Base-by-base conservation (phyloP, 2,113 vertebrate species). In the Eptatretus burgeri region DNA sequence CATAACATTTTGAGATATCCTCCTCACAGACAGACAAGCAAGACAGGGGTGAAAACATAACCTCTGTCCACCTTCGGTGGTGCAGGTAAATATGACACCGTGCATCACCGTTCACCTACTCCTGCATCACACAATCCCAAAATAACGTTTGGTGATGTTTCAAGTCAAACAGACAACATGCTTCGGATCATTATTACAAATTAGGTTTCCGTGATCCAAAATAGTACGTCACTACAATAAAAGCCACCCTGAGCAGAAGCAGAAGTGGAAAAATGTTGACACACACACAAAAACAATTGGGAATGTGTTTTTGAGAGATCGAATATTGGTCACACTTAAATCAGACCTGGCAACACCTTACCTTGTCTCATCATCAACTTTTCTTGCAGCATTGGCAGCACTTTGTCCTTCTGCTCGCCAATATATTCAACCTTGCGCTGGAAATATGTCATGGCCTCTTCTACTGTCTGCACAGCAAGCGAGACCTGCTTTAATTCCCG, bases 401-500 rank as follows among this genome's bases (percentile, higher is more conserved):
- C 83, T 69, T 89, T 91, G 71, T 93, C 85, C 69, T 88, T 93
- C 71, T 93, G 84, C 70, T 86, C 88, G 5, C 83, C 88, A 50
- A 91, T 78, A 64, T 89, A 91, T 62, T 91, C 85, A 63, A 91
- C 80, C 72, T 88, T 93, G 52, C 85, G 77, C 69, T 82, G 86
- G 74, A 89, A 89, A 73, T 88, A 89, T 13, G 78, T 74, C 66
- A 79, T 83, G 49, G 83, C 79, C 20, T 84, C 77, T 0, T 75
- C 75, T 11, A 81, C 81, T 3, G 78, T 78, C 85, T 93, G 68
- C 13, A 70, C 62, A 66, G 19, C 27, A 1, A 53, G 41, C 50
- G 20, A 64, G 17, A 64, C 63, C 13, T 8, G 63, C n/a, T 13
- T 18, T 16, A 16, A 18, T 27, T 63, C 41, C 14, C 14, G 14